phyloP scores from a whole-genome alignment of 2,888 invertebrate genomes.

The Oegoconia quadripuncta region DNA sequence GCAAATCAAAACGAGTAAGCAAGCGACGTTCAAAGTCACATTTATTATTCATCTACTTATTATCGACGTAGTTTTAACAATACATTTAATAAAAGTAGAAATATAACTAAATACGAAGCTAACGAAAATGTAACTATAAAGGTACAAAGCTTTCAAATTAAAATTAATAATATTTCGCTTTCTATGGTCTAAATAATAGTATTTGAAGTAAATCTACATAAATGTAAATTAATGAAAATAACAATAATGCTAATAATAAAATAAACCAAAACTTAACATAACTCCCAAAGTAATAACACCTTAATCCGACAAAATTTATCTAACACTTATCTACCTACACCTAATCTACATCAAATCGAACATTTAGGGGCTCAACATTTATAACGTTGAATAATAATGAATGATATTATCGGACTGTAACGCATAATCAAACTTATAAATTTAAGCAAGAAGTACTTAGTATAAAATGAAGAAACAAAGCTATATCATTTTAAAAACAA shows the following conservation, averaged over 20 bases:
- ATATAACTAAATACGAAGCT: conserved; percentile 28
- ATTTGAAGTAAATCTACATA: too few species aligned
- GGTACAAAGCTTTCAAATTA: conserved; percentile 21
- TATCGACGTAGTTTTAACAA: conserved; percentile 44
- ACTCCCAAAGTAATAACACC: conserved; percentile 33
- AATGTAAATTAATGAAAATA: conserved; percentile 8
- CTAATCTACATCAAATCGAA: conserved; percentile 63
- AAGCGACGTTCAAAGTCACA: conserved; percentile 63
- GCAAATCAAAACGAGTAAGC: conserved; percentile 12
- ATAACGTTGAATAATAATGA: conserved; percentile 28
- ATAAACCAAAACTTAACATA: conserved; percentile 7
- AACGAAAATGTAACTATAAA: conserved; percentile 23
- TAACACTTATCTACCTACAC: conserved; percentile 61
- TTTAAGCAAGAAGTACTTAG: conserved; percentile 32
- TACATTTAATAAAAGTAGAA: conserved; percentile 36
- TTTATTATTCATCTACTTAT: conserved; percentile 63
- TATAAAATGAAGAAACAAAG: conserved; percentile 22
- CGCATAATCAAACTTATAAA: background rate
- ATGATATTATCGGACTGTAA: background rate
- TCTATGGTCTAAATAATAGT: too few species aligned
- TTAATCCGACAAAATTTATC: conserved; percentile 43
- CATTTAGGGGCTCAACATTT: conserved; percentile 49
- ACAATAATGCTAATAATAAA: background rate
- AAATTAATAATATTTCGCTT: too few species aligned
- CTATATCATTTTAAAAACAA: background rate